Conservation (phyloP, 2,797 vertebrate genomes). For the Enteromius treurensis region DNA sequence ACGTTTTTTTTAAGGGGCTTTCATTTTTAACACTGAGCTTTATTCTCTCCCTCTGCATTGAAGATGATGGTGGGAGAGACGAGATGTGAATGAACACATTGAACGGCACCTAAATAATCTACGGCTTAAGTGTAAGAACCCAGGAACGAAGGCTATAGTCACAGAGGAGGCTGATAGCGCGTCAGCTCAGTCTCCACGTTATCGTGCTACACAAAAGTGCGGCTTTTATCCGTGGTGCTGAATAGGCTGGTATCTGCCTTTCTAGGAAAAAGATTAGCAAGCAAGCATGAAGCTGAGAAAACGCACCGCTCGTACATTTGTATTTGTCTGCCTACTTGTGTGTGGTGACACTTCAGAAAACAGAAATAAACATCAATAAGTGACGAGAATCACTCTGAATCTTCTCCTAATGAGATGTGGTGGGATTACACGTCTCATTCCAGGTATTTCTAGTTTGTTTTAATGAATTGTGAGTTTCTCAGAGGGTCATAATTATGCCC, state of each 20-base stretch:
- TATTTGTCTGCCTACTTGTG: neutral
- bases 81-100: conserved; percentile 58
- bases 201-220: conserved; percentile 65
- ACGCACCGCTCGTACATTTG: conserved; percentile 27
- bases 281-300: conserved; percentile 52
- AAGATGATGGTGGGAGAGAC: conserved; percentile 45
- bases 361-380: conserved; percentile 12
- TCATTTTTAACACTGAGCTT: conserved; percentile 51
- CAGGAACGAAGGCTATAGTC: conserved; percentile 55
- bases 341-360: conserved; percentile 19
- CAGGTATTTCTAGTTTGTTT: conserved; percentile 14
- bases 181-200: conserved; percentile 59
- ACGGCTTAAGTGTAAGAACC: conserved; percentile 63
- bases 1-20: conserved; percentile 40
- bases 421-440: neutral
- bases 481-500: neutral
- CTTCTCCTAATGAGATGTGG: neutral
- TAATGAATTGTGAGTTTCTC: conserved; percentile 27
- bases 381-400: neutral
- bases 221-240: conserved; percentile 65
- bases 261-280: conserved; percentile 62
- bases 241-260: conserved; percentile 66
- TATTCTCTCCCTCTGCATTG: conserved; percentile 46
- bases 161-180: conserved; percentile 51
- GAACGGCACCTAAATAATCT: conserved; percentile 62